A percentile compares a stretch with the other conserved stretches of the same genome.
Conservation (phyloP, 2,797 vertebrate species). For the Chelidonichthys spinosus region DNA sequence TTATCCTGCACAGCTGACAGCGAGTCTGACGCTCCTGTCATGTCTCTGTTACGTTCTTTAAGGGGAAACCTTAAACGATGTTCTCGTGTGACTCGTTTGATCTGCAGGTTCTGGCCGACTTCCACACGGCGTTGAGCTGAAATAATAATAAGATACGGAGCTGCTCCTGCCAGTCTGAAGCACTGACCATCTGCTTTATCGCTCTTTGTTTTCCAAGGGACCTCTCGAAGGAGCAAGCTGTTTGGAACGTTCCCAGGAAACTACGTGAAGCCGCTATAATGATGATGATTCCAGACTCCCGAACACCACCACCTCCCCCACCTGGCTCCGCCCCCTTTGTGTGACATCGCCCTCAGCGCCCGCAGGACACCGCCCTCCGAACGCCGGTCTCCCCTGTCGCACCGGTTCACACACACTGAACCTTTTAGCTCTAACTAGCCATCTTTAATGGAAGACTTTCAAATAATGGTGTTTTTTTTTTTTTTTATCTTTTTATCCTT, state of each 20-base stretch:
- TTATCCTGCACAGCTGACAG: not conserved
- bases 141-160: not conserved
- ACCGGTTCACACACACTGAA: constrained; percentile 74
- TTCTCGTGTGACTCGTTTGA: constrained; percentile 1
- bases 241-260: constrained; percentile 99
- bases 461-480: constrained; percentile 64
- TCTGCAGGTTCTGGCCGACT: constrained; percentile 2
- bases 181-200: constrained; percentile 17
- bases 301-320: constrained; percentile 12
- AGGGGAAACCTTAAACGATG: not conserved
- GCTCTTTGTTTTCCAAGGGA: constrained; percentile 85
- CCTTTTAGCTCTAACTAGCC: constrained; percentile 83
- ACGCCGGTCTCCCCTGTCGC: constrained; percentile 33
- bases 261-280: constrained; percentile 97
- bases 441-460: constrained; percentile 74
- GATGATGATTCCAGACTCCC: constrained; percentile 77
- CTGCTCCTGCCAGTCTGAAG: constrained; percentile 11
- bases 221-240: constrained; percentile 95
- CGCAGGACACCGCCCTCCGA: constrained; percentile 40
- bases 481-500: constrained; percentile 72
- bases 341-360: constrained; percentile 56
- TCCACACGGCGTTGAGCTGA: constrained; percentile 1
- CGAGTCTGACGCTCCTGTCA: not conserved
- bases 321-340: constrained; percentile 50
- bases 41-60: not conserved